A percentile compares a stretch with the other conserved stretches of the same genome.
phyloP scores from a whole-genome alignment of 2,797 vertebrate genomes.

The Pseudochirops cupreus region DNA sequence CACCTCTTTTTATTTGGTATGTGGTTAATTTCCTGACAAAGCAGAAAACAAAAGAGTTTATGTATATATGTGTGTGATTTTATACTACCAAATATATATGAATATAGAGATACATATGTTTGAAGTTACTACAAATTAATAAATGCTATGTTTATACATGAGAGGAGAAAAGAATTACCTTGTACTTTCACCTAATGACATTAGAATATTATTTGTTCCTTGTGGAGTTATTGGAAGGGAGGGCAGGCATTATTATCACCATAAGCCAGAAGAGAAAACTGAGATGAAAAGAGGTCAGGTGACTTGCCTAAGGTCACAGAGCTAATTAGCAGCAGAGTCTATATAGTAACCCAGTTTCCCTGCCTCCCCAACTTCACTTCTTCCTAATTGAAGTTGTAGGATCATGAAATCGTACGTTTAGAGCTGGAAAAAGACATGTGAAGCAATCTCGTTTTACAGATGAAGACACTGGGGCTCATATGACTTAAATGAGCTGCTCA shows the following conservation, averaged over 20 bases:
- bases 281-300: neutral
- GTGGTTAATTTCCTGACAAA: conserved; percentile 72
- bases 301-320: neutral
- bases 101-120: neutral
- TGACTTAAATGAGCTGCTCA: neutral
- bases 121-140: conserved; percentile 49
- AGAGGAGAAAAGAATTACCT: conserved; percentile 22
- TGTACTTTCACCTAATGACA: conserved; percentile 2
- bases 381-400: conserved; percentile 35
- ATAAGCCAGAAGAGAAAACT: neutral
- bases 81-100: neutral
- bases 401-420: neutral
- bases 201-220: conserved; percentile 10
- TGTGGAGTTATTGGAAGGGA: neutral
- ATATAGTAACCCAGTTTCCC: neutral
- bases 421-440: neutral
- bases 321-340: neutral
- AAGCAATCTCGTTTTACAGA: neutral
- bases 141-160: conserved; percentile 7
- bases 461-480: neutral
- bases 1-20: conserved; percentile 63
- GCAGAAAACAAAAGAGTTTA: conserved; percentile 59
- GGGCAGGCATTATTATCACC: neutral
- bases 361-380: conserved; percentile 9
- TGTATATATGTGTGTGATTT: conserved; percentile 26